Conservation (phyloP, 2,797 vertebrate species). For the Anisognathus igniventris region DNA sequence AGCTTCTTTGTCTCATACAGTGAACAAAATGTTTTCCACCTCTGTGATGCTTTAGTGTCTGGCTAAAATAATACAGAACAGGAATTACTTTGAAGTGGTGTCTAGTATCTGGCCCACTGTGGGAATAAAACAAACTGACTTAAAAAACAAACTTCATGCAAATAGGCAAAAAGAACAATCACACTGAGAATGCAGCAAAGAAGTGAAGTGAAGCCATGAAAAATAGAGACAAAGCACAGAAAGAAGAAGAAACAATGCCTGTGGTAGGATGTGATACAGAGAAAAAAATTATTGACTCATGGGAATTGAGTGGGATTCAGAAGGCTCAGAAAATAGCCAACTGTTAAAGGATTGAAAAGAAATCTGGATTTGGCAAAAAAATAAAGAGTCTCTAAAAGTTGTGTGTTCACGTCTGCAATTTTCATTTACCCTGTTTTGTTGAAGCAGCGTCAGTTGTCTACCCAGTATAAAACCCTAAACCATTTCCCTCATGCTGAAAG, state of each 20-base stretch:
- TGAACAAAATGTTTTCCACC: background rate
- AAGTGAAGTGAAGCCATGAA: background rate
- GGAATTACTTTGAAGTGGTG: background rate
- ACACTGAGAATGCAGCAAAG: background rate
- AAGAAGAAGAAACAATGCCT: background rate
- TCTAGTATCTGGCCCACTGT: background rate
- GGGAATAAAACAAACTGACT: background rate
- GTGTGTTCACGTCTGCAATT: background rate
- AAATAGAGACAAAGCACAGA: background rate
- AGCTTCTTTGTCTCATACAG: background rate
- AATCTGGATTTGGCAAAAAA: background rate
- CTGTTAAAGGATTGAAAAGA: background rate
- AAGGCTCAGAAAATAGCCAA: background rate
- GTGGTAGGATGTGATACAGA: background rate
- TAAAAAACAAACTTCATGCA: background rate
- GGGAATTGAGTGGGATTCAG: background rate
- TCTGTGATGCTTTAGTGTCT: background rate
- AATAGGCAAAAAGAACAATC: background rate
- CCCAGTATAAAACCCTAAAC: background rate
- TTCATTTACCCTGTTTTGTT: background rate
- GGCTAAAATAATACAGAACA: background rate
- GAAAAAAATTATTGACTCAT: background rate
- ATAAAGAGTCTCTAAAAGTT: background rate
- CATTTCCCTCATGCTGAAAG: background rate
- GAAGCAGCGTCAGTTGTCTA: background rate